Evolutionary conservation across 1,140 invertebrate species (phyloP).

Genomic region (Potamilus streckersoni): DNA sequence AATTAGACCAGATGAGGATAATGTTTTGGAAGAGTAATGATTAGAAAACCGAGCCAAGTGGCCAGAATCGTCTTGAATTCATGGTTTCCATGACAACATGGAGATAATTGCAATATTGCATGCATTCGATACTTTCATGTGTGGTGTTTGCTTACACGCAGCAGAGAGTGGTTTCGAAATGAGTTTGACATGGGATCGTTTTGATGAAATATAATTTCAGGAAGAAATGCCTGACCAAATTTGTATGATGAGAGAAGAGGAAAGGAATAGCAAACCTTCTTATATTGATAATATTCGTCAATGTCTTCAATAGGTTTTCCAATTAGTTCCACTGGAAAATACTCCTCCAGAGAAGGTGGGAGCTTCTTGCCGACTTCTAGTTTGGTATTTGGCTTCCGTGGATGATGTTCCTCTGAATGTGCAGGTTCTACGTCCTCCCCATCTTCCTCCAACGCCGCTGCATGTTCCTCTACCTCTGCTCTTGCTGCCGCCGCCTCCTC

Average conservation of each 20-base stretch:
- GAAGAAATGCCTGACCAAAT: not conserved
- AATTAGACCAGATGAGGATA: no score
- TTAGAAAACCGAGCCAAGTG: no score
- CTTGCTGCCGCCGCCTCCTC: conserved; percentile 50
- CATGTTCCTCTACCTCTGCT: conserved; percentile 46
- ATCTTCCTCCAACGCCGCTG: conserved; percentile 35
- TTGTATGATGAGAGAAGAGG: not conserved
- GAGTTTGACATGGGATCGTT: no score
- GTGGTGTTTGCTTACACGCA: no score
- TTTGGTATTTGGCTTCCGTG: conserved; percentile 57
- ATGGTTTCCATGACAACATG: no score
- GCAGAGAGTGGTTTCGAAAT: no score
- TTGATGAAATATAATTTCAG: no score
- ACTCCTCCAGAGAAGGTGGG: conserved; percentile 58
- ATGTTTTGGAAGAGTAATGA: no score
- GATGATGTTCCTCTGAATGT: conserved; percentile 37
- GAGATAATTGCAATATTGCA: no score
- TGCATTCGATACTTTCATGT: no score
- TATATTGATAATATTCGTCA: conserved; percentile 65
- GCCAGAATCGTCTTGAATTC: no score
- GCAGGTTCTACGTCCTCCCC: conserved; percentile 56
- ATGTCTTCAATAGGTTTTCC: conserved; percentile 66
- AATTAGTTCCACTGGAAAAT: conserved; percentile 51
- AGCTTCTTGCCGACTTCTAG: conserved; percentile 64
- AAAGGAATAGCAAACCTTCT: conserved; percentile 49